phyloP scores from a whole-genome alignment of 2,888 invertebrate genomes.

The Leptinotarsa rubiginosa region DNA sequence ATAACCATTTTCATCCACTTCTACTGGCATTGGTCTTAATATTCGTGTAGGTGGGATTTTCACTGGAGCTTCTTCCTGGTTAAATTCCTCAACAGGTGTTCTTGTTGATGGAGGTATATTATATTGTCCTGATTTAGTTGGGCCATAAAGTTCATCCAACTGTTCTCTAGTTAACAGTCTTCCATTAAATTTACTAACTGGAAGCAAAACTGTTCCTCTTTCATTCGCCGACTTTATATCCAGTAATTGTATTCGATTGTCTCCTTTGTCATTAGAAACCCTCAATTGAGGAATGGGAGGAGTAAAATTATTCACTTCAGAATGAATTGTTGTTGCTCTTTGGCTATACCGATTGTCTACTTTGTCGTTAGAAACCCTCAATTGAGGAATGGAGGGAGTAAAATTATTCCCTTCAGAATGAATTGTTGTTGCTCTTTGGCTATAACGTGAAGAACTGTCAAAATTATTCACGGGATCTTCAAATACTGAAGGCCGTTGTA shows the following conservation, averaged over 20 bases:
- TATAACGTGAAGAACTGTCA: conserved; percentile 47
- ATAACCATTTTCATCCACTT: conserved; percentile 63
- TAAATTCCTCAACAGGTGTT: conserved; percentile 56
- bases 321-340: conserved; percentile 67
- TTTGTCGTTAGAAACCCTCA: conserved; percentile 68
- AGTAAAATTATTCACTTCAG: conserved; percentile 65
- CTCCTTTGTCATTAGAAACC: conserved; percentile 62
- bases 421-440: conserved; percentile 64
- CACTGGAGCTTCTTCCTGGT: conserved; percentile 56
- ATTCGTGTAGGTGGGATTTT: conserved; percentile 51
- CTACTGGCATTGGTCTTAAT: conserved; percentile 61
- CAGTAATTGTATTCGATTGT: conserved; percentile 58
- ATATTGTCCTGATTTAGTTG: background rate
- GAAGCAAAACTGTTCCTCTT: conserved; percentile 61
- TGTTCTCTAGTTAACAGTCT: conserved; percentile 54
- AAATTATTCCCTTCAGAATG: conserved; percentile 66
- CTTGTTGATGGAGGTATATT: conserved; percentile 9
- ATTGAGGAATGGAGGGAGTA: conserved; percentile 70
- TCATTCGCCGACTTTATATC: conserved; percentile 67
- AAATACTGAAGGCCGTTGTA: conserved; percentile 52
- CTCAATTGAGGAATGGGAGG: conserved; percentile 71
- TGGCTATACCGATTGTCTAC: conserved; percentile 48
- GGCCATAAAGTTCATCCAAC: conserved; percentile 24
- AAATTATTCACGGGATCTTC: conserved; percentile 52
- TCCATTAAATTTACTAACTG: conserved; percentile 60